These are phyloP conservation scores for Sinodicranocentrus sp. DNA, from an alignment of 2,888 invertebrate genomes.

Conservation along the genomic window DNA sequence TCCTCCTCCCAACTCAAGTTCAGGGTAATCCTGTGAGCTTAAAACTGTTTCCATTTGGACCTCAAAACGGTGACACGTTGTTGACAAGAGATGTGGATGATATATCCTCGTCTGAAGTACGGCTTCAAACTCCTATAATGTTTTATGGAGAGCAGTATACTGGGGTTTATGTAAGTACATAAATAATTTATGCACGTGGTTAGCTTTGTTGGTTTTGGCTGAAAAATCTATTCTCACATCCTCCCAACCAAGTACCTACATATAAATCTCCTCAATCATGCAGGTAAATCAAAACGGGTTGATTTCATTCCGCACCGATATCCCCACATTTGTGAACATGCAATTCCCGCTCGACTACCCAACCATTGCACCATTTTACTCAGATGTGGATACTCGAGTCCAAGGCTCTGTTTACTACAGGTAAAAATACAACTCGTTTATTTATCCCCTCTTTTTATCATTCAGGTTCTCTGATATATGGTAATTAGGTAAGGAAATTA, in stretches of 20 bases:
- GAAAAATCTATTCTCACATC: neutral
- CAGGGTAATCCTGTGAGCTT: conserved; percentile 77
- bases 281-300: conserved; percentile 96
- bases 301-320: conserved; percentile 92
- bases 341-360: conserved; percentile 94
- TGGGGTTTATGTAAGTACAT: conserved; percentile 87
- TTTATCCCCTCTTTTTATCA: neutral
- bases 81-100: conserved; percentile 81
- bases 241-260: conserved; percentile 80
- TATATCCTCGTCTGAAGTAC: conserved; percentile 83
- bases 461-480: conserved; percentile 3
- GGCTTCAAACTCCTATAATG: conserved; percentile 85
- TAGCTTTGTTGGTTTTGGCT: conserved; percentile 18
- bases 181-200: neutral
- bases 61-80: conserved; percentile 80
- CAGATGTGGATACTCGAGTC: conserved; percentile 90
- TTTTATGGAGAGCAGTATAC: conserved; percentile 89
- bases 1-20: conserved; percentile 24
- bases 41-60: conserved; percentile 83
- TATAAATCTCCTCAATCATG: conserved; percentile 72
- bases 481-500: conserved; percentile 30
- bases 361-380: conserved; percentile 92
- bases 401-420: conserved; percentile 87
- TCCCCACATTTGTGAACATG: conserved; percentile 90
- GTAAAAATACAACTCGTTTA: conserved; percentile 77